These are phyloP conservation scores for Sitta carolinensis DNA, from an alignment of 2,797 vertebrate genomes.

Conservation along the genomic window DNA sequence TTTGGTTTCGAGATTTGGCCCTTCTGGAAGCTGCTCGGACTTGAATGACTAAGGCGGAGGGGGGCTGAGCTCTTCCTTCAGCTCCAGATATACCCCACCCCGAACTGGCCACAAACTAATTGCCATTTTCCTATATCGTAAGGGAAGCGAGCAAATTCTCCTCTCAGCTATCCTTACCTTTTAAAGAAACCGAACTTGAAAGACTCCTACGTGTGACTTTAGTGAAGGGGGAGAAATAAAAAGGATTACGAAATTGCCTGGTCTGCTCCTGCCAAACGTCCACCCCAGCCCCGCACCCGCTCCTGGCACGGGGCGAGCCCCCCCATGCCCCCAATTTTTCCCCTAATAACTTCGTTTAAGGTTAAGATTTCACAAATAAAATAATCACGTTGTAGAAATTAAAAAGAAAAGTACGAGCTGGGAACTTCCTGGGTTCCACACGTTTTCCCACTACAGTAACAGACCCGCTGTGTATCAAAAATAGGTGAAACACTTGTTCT, in stretches of 20 bases:
- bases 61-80: not conserved
- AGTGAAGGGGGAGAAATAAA: not conserved
- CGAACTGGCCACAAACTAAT: slow-evolving; percentile 29
- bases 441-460: not conserved
- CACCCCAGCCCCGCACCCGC: not conserved
- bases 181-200: slow-evolving; percentile 3
- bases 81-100: slow-evolving; percentile 44
- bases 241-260: not conserved
- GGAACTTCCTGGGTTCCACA: not conserved
- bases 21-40: slow-evolving; percentile 51
- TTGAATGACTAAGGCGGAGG: slow-evolving; percentile 47
- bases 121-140: not conserved
- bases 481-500: not conserved
- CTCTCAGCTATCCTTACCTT: not conserved
- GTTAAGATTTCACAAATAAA: not conserved
- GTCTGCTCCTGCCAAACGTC: not conserved
- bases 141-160: not conserved
- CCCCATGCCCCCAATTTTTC: rapidly evolving
- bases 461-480: not conserved
- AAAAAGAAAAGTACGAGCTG: not conserved
- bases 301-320: not conserved
- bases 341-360: not conserved
- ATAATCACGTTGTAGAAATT: not conserved
- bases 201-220: not conserved
- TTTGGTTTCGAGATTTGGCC: slow-evolving; percentile 40